A percentile compares a stretch with the other conserved stretches of the same genome.
phyloP scores from a whole-genome alignment of 2,888 invertebrate genomes.

The Cheilosia scutellata region DNA sequence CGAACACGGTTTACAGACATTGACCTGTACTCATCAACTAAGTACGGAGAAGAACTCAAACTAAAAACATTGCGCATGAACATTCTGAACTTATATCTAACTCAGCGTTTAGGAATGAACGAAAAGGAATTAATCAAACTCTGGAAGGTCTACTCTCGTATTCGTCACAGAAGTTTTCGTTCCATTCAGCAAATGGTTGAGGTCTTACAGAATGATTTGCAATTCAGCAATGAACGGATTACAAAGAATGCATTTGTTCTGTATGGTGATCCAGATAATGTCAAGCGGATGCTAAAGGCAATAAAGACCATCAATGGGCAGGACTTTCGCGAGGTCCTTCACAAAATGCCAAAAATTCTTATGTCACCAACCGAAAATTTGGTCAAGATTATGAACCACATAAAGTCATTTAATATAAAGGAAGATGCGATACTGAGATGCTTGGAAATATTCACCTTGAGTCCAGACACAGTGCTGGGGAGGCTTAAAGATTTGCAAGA shows the following conservation, averaged over 20 bases:
- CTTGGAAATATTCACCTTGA: conserved; percentile 86
- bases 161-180: conserved; percentile 84
- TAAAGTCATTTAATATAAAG: conserved; percentile 86
- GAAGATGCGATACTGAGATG: conserved; percentile 85
- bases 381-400: conserved; percentile 85
- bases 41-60: conserved; percentile 72
- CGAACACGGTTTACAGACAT: conserved; percentile 78
- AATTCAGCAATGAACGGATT: conserved; percentile 85
- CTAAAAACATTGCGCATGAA: conserved; percentile 80
- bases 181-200: conserved; percentile 86
- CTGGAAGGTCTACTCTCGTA: conserved; percentile 81
- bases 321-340: conserved; percentile 86
- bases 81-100: conserved; percentile 82
- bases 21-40: conserved; percentile 63
- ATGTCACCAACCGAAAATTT: conserved; percentile 86
- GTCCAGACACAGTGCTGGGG: conserved; percentile 86
- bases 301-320: conserved; percentile 86
- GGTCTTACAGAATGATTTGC: conserved; percentile 86
- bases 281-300: conserved; percentile 85
- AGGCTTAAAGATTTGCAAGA: conserved; percentile 86
- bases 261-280: conserved; percentile 86
- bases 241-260: conserved; percentile 87
- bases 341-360: conserved; percentile 87
- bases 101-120: conserved; percentile 83
- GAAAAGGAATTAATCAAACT: conserved; percentile 81